A percentile compares a stretch with the other conserved stretches of the same genome.
Conservation (phyloP, 2,888 invertebrate species). For the Chamaedrilus cognettii region DNA sequence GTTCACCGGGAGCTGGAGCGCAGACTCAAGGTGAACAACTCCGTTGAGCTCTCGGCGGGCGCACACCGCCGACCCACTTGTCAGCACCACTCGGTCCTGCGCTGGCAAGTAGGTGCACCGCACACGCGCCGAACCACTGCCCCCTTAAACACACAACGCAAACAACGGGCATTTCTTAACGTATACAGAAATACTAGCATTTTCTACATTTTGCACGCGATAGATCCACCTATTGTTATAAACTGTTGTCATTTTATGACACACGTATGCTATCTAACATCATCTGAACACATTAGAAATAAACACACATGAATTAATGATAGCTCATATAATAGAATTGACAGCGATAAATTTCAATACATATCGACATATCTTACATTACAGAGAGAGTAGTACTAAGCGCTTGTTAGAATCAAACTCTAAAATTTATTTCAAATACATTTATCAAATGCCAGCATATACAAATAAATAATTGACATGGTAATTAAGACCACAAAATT, state of each 20-base stretch:
- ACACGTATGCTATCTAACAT: too few species aligned
- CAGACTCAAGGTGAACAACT: slow-evolving; percentile 83
- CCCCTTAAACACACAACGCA: slow-evolving; percentile 43
- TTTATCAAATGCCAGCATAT: too few species aligned
- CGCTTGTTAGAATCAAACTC: too few species aligned
- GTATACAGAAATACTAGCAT: not conserved
- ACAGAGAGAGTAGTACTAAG: too few species aligned
- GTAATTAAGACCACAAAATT: too few species aligned
- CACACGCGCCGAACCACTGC: too few species aligned
- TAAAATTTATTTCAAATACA: too few species aligned
- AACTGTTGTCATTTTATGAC: not conserved
- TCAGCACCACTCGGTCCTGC: slow-evolving; percentile 81
- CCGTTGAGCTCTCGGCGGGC: slow-evolving; percentile 90
- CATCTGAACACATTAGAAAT: not conserved
- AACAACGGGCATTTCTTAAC: slow-evolving; percentile 17
- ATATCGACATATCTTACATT: too few species aligned
- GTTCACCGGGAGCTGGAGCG: slow-evolving; percentile 79
- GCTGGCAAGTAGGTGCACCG: slow-evolving; percentile 61
- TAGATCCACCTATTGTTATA: not conserved
- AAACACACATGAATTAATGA: not conserved
- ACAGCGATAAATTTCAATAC: too few species aligned
- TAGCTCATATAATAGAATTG: too few species aligned
- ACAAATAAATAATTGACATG: too few species aligned
- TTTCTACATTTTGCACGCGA: not conserved
- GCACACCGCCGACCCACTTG: slow-evolving; percentile 79